phyloP scores from a whole-genome alignment of 2,113 vertebrate species.

The Rhodinocichla rosea region DNA sequence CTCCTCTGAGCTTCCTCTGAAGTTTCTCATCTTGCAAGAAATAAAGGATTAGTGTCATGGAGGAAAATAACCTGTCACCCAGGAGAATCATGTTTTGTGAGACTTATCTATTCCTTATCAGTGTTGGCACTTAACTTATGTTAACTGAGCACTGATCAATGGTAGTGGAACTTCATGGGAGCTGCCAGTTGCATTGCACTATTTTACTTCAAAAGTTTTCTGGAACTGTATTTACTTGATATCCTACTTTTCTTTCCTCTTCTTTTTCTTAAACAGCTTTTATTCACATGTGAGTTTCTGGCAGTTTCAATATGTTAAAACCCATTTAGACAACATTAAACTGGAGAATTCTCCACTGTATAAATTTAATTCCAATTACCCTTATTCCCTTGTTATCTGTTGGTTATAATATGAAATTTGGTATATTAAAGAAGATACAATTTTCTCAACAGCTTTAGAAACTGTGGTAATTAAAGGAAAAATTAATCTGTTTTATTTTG shows the following conservation, averaged over 20 bases:
- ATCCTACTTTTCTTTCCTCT: slow-evolving; percentile 4
- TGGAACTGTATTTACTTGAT: neutral
- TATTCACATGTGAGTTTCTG: slow-evolving; percentile 56
- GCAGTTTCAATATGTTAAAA: slow-evolving; percentile 67
- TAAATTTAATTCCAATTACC: slow-evolving; percentile 74
- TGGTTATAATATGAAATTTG: slow-evolving; percentile 60
- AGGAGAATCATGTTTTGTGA: neutral
- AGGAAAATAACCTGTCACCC: slow-evolving; percentile 16
- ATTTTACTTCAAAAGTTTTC: slow-evolving; percentile 21
- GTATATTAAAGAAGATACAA: slow-evolving; percentile 65
- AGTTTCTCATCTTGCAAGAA: neutral
- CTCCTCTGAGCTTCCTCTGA: neutral
- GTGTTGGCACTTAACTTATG: neutral
- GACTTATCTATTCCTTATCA: neutral
- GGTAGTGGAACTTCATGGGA: neutral
- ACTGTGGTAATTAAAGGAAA: slow-evolving; percentile 60
- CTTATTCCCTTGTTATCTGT: slow-evolving; percentile 60
- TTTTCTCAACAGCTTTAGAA: slow-evolving; percentile 66
- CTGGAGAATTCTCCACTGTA: slow-evolving; percentile 55
- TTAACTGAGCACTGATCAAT: neutral
- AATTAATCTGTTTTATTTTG: slow-evolving; percentile 66
- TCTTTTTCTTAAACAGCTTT: slow-evolving; percentile 17
- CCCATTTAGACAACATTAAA: slow-evolving; percentile 71
- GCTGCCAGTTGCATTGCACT: neutral
- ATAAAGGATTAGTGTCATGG: neutral